phyloP scores from a whole-genome alignment of 2,113 vertebrate genomes.

The Crotalus viridis region DNA sequence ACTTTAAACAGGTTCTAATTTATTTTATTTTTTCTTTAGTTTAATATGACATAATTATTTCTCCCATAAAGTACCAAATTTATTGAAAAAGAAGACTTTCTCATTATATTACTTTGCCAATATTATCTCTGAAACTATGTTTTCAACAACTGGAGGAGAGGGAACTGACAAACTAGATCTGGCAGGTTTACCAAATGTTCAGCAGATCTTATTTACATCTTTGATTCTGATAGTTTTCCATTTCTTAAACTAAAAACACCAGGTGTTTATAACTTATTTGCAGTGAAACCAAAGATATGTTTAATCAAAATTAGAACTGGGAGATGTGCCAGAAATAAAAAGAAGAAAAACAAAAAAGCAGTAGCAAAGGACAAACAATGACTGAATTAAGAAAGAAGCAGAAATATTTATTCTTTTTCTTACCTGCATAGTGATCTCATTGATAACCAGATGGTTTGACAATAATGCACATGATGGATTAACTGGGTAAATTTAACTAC shows the following conservation, averaged over 20 bases:
- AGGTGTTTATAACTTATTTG: conserved; percentile 45
- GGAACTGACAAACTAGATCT: conserved; percentile 25
- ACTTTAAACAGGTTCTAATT: neutral
- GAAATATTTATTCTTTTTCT: accelerated
- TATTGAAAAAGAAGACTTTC: neutral
- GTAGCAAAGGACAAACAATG: neutral
- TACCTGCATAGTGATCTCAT: neutral
- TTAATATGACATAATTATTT: neutral
- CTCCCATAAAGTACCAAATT: neutral
- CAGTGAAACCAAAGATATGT: conserved; percentile 39
- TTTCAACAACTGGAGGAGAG: conserved; percentile 22
- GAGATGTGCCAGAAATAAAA: conserved; percentile 19
- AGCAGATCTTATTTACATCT: conserved; percentile 42
- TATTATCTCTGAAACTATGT: neutral
- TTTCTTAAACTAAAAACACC: conserved; percentile 29
- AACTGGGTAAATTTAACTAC: neutral
- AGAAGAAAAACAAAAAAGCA: conserved; percentile 13
- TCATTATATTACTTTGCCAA: neutral
- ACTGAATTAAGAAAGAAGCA: neutral
- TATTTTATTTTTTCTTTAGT: neutral
- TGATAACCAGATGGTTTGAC: neutral
- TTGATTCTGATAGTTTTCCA: conserved; percentile 39
- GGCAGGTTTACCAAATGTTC: conserved; percentile 47
- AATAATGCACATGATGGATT: neutral
- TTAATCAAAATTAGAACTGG: conserved; percentile 42